Evolutionary conservation across 2,113 vertebrate species (phyloP).

Genomic region (Agelaius phoeniceus): DNA sequence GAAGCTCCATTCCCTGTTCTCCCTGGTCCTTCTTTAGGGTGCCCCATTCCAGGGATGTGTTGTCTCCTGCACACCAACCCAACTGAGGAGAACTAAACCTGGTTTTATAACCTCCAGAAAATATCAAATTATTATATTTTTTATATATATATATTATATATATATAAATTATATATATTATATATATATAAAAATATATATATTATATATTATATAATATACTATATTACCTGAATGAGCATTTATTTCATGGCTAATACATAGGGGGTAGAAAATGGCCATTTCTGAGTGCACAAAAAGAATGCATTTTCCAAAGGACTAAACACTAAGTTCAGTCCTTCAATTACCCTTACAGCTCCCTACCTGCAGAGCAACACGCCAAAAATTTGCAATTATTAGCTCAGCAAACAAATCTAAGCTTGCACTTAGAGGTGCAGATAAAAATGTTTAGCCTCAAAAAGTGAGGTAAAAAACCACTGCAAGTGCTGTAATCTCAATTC

Average conservation of each 20-base stretch:
- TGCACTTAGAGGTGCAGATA: background rate
- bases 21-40: background rate
- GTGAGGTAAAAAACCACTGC: background rate
- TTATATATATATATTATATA: no score
- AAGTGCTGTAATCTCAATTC: background rate
- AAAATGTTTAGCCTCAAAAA: background rate
- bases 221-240: background rate
- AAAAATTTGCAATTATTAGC: background rate
- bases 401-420: background rate
- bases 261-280: background rate
- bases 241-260: background rate
- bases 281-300: background rate
- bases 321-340: background rate
- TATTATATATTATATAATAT: no score
- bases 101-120: background rate
- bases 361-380: background rate
- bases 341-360: background rate
- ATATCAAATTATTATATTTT: background rate
- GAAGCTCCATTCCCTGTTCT: background rate
- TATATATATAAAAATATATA: no score
- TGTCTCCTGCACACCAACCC: background rate
- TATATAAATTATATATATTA: no score
- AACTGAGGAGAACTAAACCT: background rate
- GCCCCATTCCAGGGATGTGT: accelerated
- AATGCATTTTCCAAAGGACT: background rate